These are phyloP conservation scores for Pterostichus madidus DNA, from an alignment of 2,888 invertebrate species.

Conservation along the genomic window DNA sequence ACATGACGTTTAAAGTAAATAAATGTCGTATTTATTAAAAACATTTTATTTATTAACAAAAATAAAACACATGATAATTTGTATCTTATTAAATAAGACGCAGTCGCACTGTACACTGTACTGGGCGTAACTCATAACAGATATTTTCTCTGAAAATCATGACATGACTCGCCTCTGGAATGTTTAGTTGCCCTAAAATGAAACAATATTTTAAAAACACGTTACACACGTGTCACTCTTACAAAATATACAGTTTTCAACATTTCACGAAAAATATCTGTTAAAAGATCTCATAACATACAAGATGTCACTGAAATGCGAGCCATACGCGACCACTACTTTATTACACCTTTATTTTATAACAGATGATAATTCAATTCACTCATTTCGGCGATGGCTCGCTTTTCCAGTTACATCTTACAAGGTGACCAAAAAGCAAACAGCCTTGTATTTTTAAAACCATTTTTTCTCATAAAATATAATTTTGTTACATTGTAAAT, in stretches of 20 bases:
- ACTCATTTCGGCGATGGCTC: too few relatives aligned
- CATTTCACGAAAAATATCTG: conserved; percentile 55
- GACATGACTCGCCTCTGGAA: conserved; percentile 72
- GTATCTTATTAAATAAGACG: conserved; percentile 75
- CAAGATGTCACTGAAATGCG: not conserved
- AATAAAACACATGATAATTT: conserved; percentile 78
- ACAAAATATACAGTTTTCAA: conserved; percentile 23
- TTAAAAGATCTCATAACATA: conserved; percentile 15
- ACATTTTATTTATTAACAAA: conserved; percentile 78
- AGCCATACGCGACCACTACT: too few relatives aligned
- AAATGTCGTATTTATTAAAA: conserved; percentile 77
- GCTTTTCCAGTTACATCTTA: too few relatives aligned
- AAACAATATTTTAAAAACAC: conserved; percentile 61
- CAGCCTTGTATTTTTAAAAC: conserved; percentile 36
- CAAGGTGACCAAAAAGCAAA: conserved; percentile 52
- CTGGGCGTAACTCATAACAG: conserved; percentile 62
- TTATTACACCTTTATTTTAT: too few relatives aligned
- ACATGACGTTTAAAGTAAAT: conserved; percentile 72
- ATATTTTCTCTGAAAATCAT: conserved; percentile 64
- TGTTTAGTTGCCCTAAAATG: conserved; percentile 73
- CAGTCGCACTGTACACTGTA: conserved; percentile 70
- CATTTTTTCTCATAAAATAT: conserved; percentile 58
- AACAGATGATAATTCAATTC: too few relatives aligned
- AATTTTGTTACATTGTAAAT: conserved; percentile 60
- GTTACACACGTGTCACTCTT: conserved; percentile 38